Evolutionary conservation across 1,140 invertebrate species (phyloP).

Genomic region (Pogonus chalceus): DNA sequence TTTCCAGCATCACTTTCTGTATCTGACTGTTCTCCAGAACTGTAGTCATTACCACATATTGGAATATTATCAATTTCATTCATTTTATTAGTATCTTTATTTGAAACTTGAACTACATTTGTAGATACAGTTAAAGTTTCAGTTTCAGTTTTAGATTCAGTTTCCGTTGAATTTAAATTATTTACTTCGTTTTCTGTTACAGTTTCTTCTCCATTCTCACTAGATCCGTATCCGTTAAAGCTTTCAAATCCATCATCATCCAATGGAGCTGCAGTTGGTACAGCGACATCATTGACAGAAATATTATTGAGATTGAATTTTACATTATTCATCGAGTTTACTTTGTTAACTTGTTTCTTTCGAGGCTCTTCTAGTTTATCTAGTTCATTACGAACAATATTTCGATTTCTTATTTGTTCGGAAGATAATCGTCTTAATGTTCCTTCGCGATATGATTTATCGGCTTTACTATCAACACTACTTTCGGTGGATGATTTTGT

Average conservation of each 20-base stretch:
- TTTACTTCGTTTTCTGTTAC: slow-evolving; percentile 12
- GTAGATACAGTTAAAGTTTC: slow-evolving; percentile 21
- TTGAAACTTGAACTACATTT: not conserved
- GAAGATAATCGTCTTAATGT: not conserved
- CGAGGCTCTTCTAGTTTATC: not conserved
- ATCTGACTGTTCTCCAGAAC: slow-evolving; percentile 25
- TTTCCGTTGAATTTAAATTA: slow-evolving; percentile 5
- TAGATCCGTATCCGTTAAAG: slow-evolving; percentile 70
- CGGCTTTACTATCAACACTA: slow-evolving; percentile 26
- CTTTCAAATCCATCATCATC: slow-evolving; percentile 81
- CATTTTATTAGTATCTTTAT: too few species aligned
- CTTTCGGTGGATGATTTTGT: not conserved
- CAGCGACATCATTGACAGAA: slow-evolving; percentile 4
- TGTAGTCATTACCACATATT: slow-evolving; percentile 3
- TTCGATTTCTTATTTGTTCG: slow-evolving; percentile 8
- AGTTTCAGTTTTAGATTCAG: slow-evolving; percentile 20
- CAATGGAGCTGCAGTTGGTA: slow-evolving; percentile 7
- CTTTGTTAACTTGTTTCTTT: slow-evolving; percentile 10
- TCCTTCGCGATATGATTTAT: slow-evolving; percentile 32
- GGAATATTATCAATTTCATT: too few species aligned
- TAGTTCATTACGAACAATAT: slow-evolving; percentile 4
- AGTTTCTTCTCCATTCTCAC: slow-evolving; percentile 37
- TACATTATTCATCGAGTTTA: not conserved
- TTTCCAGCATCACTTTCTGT: slow-evolving; percentile 51
- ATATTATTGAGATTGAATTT: not conserved